Percentiles rank a stretch among this genome's conserved stretches.
Conservation (phyloP, 2,797 vertebrate genomes). For the Poeciliopsis presidionis region DNA sequence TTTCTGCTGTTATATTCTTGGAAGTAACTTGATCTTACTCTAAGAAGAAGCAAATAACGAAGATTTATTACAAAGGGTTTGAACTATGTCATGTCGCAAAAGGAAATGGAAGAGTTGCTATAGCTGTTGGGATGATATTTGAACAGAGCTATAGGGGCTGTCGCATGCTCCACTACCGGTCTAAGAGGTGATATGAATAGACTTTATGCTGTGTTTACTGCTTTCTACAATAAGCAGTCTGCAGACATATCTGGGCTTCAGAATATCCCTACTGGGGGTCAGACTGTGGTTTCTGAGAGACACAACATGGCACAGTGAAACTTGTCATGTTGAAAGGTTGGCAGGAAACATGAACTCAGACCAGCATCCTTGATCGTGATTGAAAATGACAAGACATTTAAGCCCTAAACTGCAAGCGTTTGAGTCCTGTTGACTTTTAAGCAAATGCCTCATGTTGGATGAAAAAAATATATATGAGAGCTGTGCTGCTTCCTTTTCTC, state of each 20-base stretch:
- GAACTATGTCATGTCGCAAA: conserved; percentile 40
- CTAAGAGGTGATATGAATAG: conserved; percentile 21
- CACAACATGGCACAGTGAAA: conserved; percentile 39
- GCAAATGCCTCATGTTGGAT: conserved; percentile 24
- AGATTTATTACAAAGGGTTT: conserved; percentile 52
- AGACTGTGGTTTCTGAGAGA: conserved; percentile 30
- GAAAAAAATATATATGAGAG: neutral
- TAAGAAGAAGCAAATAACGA: conserved; percentile 36
- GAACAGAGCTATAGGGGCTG: conserved; percentile 16
- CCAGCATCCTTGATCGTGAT: conserved; percentile 55
- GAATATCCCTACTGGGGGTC: conserved; percentile 21
- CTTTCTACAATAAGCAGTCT: conserved; percentile 22
- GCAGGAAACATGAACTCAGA: conserved; percentile 29
- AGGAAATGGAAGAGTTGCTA: neutral
- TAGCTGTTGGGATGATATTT: conserved; percentile 6
- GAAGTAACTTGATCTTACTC: conserved; percentile 46
- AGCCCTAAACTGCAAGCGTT: conserved; percentile 42
- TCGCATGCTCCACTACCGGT: neutral
- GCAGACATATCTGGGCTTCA: conserved; percentile 31
- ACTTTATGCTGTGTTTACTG: conserved; percentile 9
- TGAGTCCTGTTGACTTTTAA: conserved; percentile 21
- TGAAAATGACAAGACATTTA: conserved; percentile 65
- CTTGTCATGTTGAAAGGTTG: conserved; percentile 56
- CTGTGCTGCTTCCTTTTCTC: neutral
- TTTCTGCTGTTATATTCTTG: conserved; percentile 32